A percentile compares a stretch with the other conserved stretches of the same genome.
phyloP scores from a whole-genome alignment of 2,113 vertebrate species.

The Pedetes capensis region DNA sequence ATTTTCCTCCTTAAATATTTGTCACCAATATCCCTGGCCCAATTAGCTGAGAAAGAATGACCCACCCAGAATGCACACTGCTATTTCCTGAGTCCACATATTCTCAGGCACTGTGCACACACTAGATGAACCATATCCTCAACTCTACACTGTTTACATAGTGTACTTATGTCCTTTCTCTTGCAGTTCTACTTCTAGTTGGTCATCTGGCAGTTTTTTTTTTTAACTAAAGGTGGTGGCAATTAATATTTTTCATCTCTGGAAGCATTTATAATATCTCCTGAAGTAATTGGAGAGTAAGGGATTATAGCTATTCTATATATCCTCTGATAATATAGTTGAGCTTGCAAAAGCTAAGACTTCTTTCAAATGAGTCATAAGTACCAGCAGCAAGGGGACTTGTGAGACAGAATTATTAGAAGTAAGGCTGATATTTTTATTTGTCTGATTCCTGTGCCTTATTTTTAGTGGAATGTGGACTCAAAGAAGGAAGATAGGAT shows the following conservation, averaged over 20 bases:
- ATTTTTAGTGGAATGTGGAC: not conserved
- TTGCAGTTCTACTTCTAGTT: not conserved
- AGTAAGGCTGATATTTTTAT: not conserved
- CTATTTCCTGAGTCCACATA: rapidly evolving
- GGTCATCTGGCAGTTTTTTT: not conserved
- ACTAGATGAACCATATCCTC: not conserved
- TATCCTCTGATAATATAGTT: not conserved
- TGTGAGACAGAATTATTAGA: too few relatives aligned
- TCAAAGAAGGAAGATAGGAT: not conserved
- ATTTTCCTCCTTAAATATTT: not conserved
- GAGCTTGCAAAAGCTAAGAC: not conserved
- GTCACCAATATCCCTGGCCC: not conserved
- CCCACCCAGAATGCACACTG: rapidly evolving
- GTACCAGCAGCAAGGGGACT: not conserved
- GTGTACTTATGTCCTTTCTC: not conserved
- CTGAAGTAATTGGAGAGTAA: not conserved
- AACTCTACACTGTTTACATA: not conserved
- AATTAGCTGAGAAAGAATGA: not conserved
- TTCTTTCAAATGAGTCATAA: not conserved
- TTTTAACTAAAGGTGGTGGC: not conserved
- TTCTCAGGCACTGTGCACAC: not conserved
- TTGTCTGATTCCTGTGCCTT: not conserved
- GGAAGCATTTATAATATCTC: not conserved
- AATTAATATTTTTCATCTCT: not conserved
- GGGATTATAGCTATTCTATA: not conserved